Evolutionary conservation across 2,797 vertebrate genomes (phyloP), one percentile per base, ranked within the genome.

Genomic region (Onychomys torridus): DNA sequence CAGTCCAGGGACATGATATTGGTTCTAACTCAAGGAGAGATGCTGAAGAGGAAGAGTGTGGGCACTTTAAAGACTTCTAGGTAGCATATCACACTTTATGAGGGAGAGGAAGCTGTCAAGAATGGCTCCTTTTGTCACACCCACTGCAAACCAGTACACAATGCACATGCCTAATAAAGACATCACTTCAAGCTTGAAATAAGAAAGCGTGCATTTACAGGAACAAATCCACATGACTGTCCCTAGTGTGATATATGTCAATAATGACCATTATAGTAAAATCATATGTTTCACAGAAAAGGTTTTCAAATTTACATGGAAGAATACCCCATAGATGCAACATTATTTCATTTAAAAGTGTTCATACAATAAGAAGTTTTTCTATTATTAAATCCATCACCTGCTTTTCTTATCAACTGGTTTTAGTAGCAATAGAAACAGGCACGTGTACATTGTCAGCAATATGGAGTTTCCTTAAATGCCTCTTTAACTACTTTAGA

Each of bases 271-370:
- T 89, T 61, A 49, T 29, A 91, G 46, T 95, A 40, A 84, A 91
- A 69, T 81, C 83, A 27, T 5, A 14, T 49, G 12, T 59, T 43
- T 84, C 13, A 90, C 4, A 85, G 49, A 5, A 46, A 73, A 90
- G 19, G 34, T 52, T 91, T 95, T 77, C 25, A 96, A 93, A n/a
- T 10, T 96, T 59, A 73, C 2, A 0, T 55, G 79, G 19, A 65
- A 93, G 37, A 83, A 11, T 65, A 65, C 4, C 19, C 76, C 79
- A 84, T 7, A 63, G 55, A 67, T 81, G 57, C 88, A 82, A 63
- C 71, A 89, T 57, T 76, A 83, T 77, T 84, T 96, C 59, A 89
- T 40, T 85, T 94, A 46, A 92, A 87, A 90, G 81, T 63, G 61
- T 32, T 78, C n/a, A 84, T 69, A 88, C 10, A 82, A 61, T 0